Conservation (phyloP, 2,113 vertebrate species). For the Atherinomorus stipes region DNA sequence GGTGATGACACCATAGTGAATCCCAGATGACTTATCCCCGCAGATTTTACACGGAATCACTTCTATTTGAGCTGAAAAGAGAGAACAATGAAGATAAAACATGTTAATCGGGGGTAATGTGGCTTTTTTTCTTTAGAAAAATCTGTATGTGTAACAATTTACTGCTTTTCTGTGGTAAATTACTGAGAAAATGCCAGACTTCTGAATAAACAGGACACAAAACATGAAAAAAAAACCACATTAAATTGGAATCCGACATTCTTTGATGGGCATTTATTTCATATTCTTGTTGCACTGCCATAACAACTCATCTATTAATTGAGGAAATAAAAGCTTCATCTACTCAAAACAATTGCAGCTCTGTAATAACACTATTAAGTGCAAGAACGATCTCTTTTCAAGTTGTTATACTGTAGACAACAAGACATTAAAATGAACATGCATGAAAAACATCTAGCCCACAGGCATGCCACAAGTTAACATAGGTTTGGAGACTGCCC, state of each 20-base stretch:
- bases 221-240: too few species aligned
- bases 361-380: not conserved
- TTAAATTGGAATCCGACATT: not conserved
- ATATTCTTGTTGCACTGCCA: not conserved
- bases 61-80: constrained; percentile 90
- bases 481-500: not conserved
- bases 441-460: not conserved
- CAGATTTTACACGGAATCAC: constrained; percentile 96
- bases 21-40: constrained; percentile 93
- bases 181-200: too few species aligned
- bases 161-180: too few species aligned
- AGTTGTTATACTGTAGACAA: not conserved
- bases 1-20: constrained; percentile 94
- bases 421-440: not conserved
- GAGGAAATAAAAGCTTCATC: not conserved
- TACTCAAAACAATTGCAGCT: not conserved
- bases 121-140: too few species aligned
- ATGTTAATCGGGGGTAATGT: not conserved
- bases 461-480: not conserved
- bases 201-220: too few species aligned
- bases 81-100: not conserved
- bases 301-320: not conserved
- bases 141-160: too few species aligned
- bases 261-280: not conserved
- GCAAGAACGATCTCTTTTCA: not conserved